Evolutionary conservation across 1,140 invertebrate species (phyloP), one percentile per base, ranked within the genome.

Genomic region (Sycophaga agraensis): DNA sequence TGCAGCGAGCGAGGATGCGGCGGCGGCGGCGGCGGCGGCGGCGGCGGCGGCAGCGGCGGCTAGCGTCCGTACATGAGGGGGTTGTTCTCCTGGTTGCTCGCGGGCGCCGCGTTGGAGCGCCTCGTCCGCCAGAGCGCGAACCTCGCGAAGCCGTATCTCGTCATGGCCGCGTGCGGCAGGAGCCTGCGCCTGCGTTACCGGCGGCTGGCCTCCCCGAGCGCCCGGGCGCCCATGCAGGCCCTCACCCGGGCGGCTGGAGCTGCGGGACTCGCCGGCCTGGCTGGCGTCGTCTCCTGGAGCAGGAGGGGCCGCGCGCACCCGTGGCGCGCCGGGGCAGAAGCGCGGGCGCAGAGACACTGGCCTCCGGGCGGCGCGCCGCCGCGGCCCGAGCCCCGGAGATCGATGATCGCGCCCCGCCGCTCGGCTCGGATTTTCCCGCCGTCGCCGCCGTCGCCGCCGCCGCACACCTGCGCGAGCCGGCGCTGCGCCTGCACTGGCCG

Each of bases 11-110:
- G n/a, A n/a, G n/a, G n/a, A n/a, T n/a, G n/a, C n/a, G n/a, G n/a
- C n/a, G n/a, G n/a, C n/a, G n/a, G n/a, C n/a, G n/a, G n/a, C n/a
- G n/a, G n/a, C n/a, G n/a, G n/a, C n/a, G n/a, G n/a, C n/a, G n/a
- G n/a, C 26, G 31, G 46, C n/a, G n/a, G n/a, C n/a, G n/a, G n/a
- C n/a, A n/a, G n/a, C n/a, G n/a, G n/a, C n/a, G n/a, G n/a, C n/a
- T n/a, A n/a, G n/a, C n/a, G 31, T 68, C 55, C 79, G 70, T 80
- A 81, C 79, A 81, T 81, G 66, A 81, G 72, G 59, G 78, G 79
- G 68, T 81, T 80, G 76, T 78, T 80, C 64, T 81, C 79, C 74
- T 79, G 78, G 67, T 75, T 77, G 34, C 68, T 58, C 42, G 75
- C 73, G 54, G 79, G 77, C 22, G 75, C 71, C 37, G 69, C 69